These are phyloP conservation scores for Julus scandinavius DNA, from an alignment of 2,888 invertebrate species.

Conservation along the genomic window DNA sequence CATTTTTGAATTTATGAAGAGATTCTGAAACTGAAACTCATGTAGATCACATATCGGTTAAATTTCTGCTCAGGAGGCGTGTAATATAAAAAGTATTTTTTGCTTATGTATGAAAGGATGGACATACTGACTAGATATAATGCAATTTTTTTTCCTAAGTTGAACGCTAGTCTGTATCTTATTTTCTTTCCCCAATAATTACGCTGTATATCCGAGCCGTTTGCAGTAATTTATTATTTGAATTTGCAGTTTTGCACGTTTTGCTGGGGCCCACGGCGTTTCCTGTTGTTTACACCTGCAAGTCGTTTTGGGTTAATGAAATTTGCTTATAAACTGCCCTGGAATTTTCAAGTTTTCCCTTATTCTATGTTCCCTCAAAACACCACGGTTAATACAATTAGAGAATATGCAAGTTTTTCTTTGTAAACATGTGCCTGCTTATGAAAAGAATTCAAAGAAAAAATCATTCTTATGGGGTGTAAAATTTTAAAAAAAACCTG, in stretches of 20 bases:
- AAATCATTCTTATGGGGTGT: not conserved
- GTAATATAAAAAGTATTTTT: too few relatives aligned
- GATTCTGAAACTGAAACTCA: too few relatives aligned
- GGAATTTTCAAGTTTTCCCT: not conserved
- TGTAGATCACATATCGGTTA: too few relatives aligned
- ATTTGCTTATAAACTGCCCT: not conserved
- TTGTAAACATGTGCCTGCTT: not conserved
- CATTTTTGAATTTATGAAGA: too few relatives aligned
- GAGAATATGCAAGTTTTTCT: not conserved
- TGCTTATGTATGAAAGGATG: too few relatives aligned
- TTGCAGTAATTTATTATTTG: not conserved
- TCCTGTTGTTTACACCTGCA: not conserved
- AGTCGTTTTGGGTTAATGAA: not conserved
- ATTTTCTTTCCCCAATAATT: not conserved
- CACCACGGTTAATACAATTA: not conserved
- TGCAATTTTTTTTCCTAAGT: not conserved
- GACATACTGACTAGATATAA: not conserved
- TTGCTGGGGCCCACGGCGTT: not conserved
- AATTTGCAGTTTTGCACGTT: not conserved
- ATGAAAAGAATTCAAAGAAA: not conserved
- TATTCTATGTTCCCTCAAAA: not conserved
- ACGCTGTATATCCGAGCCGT: not conserved
- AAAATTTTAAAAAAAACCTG: not conserved
- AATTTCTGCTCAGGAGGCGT: too few relatives aligned
- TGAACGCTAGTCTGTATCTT: not conserved